Conservation (phyloP, 1,140 invertebrate genomes). For the Caenorhabditis latens region DNA sequence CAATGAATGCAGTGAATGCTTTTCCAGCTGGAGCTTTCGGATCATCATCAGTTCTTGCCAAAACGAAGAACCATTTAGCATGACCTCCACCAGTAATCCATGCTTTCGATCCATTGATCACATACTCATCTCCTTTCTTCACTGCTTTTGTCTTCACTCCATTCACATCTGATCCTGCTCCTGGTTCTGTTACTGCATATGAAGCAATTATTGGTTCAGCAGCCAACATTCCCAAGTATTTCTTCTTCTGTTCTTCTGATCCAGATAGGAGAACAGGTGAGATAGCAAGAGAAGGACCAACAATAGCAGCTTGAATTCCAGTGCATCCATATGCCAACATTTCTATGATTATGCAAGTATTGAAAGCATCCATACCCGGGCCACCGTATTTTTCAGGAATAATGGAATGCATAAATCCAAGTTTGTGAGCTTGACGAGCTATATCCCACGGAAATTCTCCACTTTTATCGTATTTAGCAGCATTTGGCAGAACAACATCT, state of each 20-base stretch:
- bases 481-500: constrained; percentile 90
- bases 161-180: constrained; percentile 83
- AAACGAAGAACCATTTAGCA: constrained; percentile 92
- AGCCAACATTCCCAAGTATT: constrained; percentile 87
- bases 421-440: constrained; percentile 90
- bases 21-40: constrained; percentile 89
- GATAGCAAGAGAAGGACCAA: constrained; percentile 85
- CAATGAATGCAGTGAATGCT: constrained; percentile 95
- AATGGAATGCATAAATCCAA: constrained; percentile 90
- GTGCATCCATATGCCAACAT: constrained; percentile 94
- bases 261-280: constrained; percentile 89
- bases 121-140: constrained; percentile 90
- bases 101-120: constrained; percentile 96
- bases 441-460: constrained; percentile 94
- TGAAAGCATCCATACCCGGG: constrained; percentile 82
- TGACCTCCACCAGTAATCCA: constrained; percentile 98
- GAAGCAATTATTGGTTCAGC: constrained; percentile 91
- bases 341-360: constrained; percentile 87
- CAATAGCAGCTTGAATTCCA: constrained; percentile 89
- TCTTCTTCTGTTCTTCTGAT: constrained; percentile 90
- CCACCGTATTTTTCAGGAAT: constrained; percentile 83
- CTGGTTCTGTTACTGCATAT: constrained; percentile 93
- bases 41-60: constrained; percentile 90
- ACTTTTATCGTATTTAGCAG: constrained; percentile 89
- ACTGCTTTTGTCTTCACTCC: constrained; percentile 88